phyloP scores from a whole-genome alignment of 2,888 invertebrate species.

The Encarsia formosa region DNA sequence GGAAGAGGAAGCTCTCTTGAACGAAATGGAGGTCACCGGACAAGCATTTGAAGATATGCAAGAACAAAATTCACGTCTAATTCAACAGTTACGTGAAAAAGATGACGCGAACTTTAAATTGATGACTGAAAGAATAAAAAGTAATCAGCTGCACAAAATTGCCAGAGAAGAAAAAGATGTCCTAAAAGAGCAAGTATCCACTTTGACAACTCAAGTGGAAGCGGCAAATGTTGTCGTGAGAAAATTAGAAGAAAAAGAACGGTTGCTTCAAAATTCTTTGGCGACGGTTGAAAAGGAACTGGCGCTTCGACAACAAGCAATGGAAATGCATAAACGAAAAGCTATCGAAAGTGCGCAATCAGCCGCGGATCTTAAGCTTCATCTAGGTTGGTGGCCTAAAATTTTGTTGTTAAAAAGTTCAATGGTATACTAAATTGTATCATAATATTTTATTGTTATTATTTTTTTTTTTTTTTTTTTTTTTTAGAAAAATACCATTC shows the following conservation, averaged over 20 bases:
- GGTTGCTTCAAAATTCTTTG: constrained; percentile 85
- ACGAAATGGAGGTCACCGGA: constrained; percentile 99
- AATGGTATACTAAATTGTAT: background rate
- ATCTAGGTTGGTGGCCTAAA: constrained; percentile 73
- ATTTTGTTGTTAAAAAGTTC: background rate
- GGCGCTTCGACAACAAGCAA: constrained; percentile 86
- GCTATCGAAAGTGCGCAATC: constrained; percentile 97
- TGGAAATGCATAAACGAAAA: constrained; percentile 97
- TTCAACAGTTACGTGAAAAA: constrained; percentile 93
- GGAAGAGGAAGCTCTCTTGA: constrained; percentile 94
- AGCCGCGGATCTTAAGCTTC: constrained; percentile 92
- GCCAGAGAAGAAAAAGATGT: constrained; percentile 92
- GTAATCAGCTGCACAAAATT: constrained; percentile 91
- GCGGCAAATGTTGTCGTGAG: constrained; percentile 91
- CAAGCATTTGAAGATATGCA: constrained; percentile 99
- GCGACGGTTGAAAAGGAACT: constrained; percentile 93
- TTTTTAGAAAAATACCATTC: constrained; percentile 88
- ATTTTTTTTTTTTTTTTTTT: no score
- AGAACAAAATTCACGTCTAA: constrained; percentile 91
- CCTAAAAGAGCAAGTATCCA: constrained; percentile 76
- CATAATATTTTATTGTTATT: no score
- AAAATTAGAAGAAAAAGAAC: constrained; percentile 93
- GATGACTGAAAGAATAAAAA: constrained; percentile 95
- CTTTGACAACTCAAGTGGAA: constrained; percentile 84
- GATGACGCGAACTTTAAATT: constrained; percentile 98